phyloP scores from a whole-genome alignment of 2,797 vertebrate genomes.

The Ciconia nigra region DNA sequence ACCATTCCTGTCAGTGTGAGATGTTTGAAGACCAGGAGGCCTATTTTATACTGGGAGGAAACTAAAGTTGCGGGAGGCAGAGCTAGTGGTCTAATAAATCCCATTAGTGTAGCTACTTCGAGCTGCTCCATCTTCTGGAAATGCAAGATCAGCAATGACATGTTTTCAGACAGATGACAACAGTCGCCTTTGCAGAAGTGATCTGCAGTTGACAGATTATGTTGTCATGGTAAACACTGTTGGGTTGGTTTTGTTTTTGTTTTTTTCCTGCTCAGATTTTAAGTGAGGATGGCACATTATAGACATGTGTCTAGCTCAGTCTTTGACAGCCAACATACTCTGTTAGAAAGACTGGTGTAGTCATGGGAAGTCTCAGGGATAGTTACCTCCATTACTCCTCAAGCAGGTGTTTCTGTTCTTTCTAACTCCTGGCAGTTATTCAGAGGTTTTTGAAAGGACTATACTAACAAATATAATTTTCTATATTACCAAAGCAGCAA shows the following conservation, averaged over 20 bases:
- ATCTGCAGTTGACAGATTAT: background rate
- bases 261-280: background rate
- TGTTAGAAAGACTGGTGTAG: background rate
- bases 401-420: background rate
- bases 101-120: background rate
- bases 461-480: background rate
- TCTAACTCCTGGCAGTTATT: background rate
- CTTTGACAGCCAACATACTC: background rate
- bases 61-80: background rate
- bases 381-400: background rate
- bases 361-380: background rate
- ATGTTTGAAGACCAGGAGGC: background rate
- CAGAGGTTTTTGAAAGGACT: background rate
- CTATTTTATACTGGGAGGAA: background rate
- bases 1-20: background rate
- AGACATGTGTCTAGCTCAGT: background rate
- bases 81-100: background rate
- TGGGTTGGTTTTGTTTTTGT: background rate
- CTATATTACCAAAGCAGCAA: background rate
- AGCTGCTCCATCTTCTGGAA: background rate
- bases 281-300: background rate
- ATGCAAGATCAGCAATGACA: rapidly evolving
- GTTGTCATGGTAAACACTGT: background rate
- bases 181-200: background rate
- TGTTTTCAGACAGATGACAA: background rate